A percentile compares a stretch with the other conserved stretches of the same genome.
Evolutionary conservation across 2,113 vertebrate genomes (phyloP).

Genomic region (Scalopus aquaticus): DNA sequence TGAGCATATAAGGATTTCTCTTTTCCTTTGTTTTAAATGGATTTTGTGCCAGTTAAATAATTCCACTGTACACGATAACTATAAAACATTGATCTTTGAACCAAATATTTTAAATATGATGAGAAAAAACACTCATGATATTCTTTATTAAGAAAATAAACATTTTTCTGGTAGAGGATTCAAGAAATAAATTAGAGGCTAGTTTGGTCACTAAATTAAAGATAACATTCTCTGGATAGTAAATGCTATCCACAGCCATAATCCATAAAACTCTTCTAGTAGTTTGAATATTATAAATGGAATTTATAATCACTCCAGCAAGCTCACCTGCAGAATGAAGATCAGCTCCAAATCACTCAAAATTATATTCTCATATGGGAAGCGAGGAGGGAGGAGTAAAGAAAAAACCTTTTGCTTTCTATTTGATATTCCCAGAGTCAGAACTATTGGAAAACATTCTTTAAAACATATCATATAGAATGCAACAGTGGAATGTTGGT

Average conservation of each 20-base stretch:
- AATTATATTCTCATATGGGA: constrained; percentile 19
- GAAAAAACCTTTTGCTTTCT: not conserved
- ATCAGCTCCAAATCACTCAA: constrained; percentile 57
- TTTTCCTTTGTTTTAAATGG: constrained; percentile 57
- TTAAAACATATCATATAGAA: constrained; percentile 1
- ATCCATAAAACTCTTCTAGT: constrained; percentile 44
- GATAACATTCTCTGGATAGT: constrained; percentile 53
- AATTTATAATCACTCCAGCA: constrained; percentile 67
- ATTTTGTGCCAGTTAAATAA: constrained; percentile 30
- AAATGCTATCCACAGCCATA: constrained; percentile 40
- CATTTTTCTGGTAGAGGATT: not conserved
- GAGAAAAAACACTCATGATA: not conserved
- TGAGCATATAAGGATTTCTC: not conserved
- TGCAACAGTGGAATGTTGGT: not conserved
- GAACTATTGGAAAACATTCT: not conserved
- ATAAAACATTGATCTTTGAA: constrained; percentile 62
- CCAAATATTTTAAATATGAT: constrained; percentile 58
- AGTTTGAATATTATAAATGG: constrained; percentile 49
- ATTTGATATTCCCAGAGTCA: constrained; percentile 22
- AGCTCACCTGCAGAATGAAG: constrained; percentile 60
- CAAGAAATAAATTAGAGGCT: constrained; percentile 52
- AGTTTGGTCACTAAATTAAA: constrained; percentile 59
- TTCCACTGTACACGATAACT: not conserved
- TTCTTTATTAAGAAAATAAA: not conserved
- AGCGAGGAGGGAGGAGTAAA: not conserved